Evolutionary conservation across 2,888 invertebrate genomes (phyloP).

Genomic region (Germaria angustata): DNA sequence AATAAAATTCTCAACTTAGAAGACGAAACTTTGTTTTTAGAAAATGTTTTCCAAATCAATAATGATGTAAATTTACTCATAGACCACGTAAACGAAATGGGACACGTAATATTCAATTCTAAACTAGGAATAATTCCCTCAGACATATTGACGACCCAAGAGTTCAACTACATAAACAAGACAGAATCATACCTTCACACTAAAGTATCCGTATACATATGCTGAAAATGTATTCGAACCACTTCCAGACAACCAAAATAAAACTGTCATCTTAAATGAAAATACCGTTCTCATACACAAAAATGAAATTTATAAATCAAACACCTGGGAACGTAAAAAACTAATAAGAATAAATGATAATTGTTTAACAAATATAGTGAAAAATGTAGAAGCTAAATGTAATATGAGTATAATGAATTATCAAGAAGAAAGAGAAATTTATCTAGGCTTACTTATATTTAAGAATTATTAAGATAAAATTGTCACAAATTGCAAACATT

Average conservation of each 20-base stretch:
- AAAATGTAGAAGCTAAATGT: background rate
- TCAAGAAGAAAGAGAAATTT: background rate
- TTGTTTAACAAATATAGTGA: too few relatives aligned
- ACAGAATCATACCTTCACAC: background rate
- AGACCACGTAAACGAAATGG: too few relatives aligned
- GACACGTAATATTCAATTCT: background rate
- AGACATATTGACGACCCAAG: background rate
- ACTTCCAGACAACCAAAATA: too few relatives aligned
- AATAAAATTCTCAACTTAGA: background rate
- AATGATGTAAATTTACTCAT: background rate
- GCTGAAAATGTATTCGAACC: too few relatives aligned
- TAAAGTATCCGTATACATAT: background rate
- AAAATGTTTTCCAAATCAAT: background rate
- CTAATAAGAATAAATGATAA: too few relatives aligned
- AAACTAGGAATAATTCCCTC: background rate
- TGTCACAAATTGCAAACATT: too few relatives aligned
- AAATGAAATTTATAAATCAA: background rate
- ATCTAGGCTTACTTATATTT: too few relatives aligned
- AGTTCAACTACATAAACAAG: slow-evolving; percentile 6
- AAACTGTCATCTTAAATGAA: too few relatives aligned
- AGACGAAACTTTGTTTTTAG: background rate
- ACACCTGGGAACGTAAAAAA: background rate
- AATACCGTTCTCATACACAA: too few relatives aligned
- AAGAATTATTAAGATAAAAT: too few relatives aligned
- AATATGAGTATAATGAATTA: background rate